A percentile compares a stretch with the other conserved stretches of the same genome.
phyloP scores from a whole-genome alignment of 2,113 vertebrate genomes.

The Acrocephalus kingi region DNA sequence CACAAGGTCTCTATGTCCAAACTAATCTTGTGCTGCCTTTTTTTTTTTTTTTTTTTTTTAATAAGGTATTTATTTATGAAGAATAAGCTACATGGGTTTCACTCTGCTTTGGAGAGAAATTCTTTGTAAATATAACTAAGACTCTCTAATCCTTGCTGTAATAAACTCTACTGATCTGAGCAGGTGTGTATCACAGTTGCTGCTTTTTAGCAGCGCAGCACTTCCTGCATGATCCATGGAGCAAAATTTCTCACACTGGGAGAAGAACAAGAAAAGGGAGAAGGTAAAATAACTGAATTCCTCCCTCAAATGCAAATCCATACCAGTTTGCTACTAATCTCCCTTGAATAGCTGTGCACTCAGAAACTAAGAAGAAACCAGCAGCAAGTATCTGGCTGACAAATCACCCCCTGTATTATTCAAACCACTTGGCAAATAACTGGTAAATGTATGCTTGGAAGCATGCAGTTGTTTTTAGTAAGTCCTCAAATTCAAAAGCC shows the following conservation, averaged over 20 bases:
- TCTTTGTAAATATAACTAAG: conserved; percentile 62
- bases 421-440: background rate
- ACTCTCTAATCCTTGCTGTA: conserved; percentile 16
- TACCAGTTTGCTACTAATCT: background rate
- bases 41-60: background rate
- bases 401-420: background rate
- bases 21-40: background rate
- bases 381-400: background rate
- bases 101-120: conserved; percentile 46
- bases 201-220: background rate
- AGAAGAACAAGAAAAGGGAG: background rate
- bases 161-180: conserved; percentile 18
- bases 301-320: background rate
- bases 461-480: background rate
- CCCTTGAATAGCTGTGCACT: background rate
- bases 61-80: conserved; percentile 12
- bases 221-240: background rate
- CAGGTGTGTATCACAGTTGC: conserved; percentile 42
- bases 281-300: background rate
- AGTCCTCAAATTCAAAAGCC: conserved; percentile 26
- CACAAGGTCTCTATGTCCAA: background rate
- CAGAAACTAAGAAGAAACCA: background rate
- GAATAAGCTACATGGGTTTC: conserved; percentile 13
- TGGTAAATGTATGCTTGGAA: background rate
- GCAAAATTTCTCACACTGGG: background rate